phyloP scores from a whole-genome alignment of 1,140 invertebrate species.

The Marisa cornuarietis region DNA sequence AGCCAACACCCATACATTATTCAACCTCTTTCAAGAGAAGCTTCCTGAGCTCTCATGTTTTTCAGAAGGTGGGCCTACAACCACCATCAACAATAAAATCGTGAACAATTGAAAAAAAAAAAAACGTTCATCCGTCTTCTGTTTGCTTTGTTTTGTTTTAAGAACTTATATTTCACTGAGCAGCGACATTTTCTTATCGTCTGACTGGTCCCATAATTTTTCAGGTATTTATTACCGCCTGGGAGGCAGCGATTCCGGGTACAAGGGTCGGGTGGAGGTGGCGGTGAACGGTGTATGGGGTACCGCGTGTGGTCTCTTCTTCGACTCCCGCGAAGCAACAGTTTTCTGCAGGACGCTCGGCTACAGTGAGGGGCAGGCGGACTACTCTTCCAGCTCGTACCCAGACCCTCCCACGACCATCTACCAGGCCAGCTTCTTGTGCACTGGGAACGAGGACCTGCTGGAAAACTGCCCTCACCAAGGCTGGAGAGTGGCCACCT shows the following conservation, averaged over 20 bases:
- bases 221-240: slow-evolving; percentile 15
- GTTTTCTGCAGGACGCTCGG: slow-evolving; percentile 48
- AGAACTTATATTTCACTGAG: no score
- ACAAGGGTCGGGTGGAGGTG: slow-evolving; percentile 45
- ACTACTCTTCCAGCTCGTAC: neutral
- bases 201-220: neutral
- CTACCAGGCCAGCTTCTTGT: slow-evolving; percentile 24
- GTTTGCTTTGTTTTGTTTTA: no score
- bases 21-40: no score
- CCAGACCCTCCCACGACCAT: slow-evolving; percentile 7
- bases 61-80: no score
- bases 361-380: slow-evolving; percentile 33
- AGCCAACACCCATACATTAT: no score
- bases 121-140: no score
- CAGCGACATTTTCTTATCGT: no score
- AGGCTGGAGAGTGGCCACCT: slow-evolving; percentile 35
- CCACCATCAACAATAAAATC: no score
- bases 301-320: slow-evolving; percentile 45
- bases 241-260: neutral
- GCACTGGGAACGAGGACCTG: slow-evolving; percentile 40
- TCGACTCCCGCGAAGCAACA: slow-evolving; percentile 42
- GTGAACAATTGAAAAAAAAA: no score
- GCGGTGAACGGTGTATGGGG: slow-evolving; percentile 46
- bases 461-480: slow-evolving; percentile 50
- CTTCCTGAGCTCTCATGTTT: no score